A percentile compares a stretch with the other conserved stretches of the same genome.
Evolutionary conservation across 1,140 invertebrate species (phyloP).

Genomic region (Ceratoteleas bidentatus): DNA sequence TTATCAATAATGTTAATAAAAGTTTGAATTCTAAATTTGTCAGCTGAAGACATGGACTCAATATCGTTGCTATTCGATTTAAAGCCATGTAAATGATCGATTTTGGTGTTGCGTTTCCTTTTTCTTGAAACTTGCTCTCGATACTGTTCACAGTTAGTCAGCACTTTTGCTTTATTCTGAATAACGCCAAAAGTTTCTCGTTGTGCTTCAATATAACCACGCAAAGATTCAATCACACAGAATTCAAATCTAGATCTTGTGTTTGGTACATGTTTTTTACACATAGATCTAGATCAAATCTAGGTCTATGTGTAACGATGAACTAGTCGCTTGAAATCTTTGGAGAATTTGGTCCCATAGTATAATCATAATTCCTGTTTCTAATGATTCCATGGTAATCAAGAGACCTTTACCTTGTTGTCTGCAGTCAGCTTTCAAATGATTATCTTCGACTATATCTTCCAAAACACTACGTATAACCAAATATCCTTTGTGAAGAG

Average conservation of each 20-base stretch:
- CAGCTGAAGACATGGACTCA: neutral
- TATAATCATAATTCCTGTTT: neutral
- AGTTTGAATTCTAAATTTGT: neutral
- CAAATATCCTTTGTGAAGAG: neutral
- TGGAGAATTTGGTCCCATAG: neutral
- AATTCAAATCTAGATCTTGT: neutral
- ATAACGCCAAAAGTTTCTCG: neutral
- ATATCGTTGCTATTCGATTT: neutral
- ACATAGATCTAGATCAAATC: too few species aligned
- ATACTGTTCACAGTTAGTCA: neutral
- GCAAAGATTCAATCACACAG: neutral
- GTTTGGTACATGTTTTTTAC: too few species aligned
- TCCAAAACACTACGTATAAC: neutral
- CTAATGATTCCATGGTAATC: neutral
- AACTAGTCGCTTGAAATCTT: neutral
- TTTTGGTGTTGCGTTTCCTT: neutral
- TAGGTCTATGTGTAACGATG: neutral
- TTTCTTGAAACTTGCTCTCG: neutral
- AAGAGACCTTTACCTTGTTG: neutral
- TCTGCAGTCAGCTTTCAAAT: constrained; percentile 1
- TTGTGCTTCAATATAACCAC: neutral
- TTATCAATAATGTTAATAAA: neutral
- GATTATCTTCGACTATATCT: neutral
- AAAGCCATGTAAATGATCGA: neutral
- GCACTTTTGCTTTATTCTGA: neutral